Evolutionary conservation across 1,140 invertebrate genomes (phyloP).

Genomic region (Propsilocerus akamusi): DNA sequence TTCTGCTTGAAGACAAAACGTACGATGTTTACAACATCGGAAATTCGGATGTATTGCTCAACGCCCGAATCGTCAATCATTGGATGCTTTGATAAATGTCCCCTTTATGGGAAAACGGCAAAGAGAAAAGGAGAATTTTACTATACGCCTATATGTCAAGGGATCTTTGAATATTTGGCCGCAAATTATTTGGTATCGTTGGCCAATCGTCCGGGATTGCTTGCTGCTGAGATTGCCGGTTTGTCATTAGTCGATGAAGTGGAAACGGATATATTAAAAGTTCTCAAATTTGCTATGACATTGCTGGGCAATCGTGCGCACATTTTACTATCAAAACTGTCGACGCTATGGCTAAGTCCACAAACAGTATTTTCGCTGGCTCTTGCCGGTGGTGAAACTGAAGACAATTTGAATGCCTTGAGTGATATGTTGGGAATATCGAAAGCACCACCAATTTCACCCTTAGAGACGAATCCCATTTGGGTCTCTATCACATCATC

Average conservation of each 20-base stretch:
- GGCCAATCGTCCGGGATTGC: conserved; percentile 28
- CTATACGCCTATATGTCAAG: conserved; percentile 29
- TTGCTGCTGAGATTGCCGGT: conserved; percentile 29
- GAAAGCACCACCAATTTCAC: conserved; percentile 18
- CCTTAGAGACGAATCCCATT: conserved; percentile 17
- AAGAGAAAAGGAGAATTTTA: conserved; percentile 20
- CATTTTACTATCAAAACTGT: conserved; percentile 27
- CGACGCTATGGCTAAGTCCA: conserved; percentile 27
- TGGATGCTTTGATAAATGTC: conserved; percentile 18
- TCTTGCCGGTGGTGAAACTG: conserved; percentile 27
- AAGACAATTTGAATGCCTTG: conserved; percentile 28
- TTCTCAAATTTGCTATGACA: conserved; percentile 28
- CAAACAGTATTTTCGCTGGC: conserved; percentile 28
- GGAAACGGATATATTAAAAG: conserved; percentile 11
- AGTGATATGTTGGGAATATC: conserved; percentile 25
- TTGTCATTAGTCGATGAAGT: conserved; percentile 21
- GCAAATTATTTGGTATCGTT: conserved; percentile 33
- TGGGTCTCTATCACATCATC: conserved; percentile 25
- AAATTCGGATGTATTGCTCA: conserved; percentile 22
- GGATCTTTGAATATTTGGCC: conserved; percentile 30
- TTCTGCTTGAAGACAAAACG: conserved; percentile 26
- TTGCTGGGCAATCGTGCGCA: conserved; percentile 27
- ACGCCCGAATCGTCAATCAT: conserved; percentile 6
- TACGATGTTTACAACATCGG: conserved; percentile 26
- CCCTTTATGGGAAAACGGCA: conserved; percentile 21